phyloP scores from a whole-genome alignment of 2,113 vertebrate species.

The Mionectes macconnelli region DNA sequence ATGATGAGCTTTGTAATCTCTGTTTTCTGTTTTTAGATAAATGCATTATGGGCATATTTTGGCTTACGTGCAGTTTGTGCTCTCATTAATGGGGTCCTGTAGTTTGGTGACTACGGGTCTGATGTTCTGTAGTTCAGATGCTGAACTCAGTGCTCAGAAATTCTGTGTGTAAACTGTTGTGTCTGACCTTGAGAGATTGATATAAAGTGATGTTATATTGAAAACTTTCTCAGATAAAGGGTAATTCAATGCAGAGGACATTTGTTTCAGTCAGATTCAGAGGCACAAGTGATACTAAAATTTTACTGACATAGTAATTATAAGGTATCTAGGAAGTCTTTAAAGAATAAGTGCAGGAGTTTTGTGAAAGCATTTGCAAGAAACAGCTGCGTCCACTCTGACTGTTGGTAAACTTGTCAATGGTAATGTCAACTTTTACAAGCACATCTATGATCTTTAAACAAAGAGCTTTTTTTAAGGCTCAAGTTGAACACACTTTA shows the following conservation, averaged over 20 bases:
- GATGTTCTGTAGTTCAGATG: not conserved
- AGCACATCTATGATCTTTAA: not conserved
- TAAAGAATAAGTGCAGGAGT: not conserved
- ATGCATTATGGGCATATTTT: not conserved
- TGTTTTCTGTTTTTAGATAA: not conserved
- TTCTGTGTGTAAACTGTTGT: not conserved
- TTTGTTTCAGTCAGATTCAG: not conserved
- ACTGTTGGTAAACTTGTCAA: not conserved
- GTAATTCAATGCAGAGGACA: not conserved
- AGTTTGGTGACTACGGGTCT: not conserved
- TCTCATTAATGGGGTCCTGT: not conserved
- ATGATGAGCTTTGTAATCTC: not conserved
- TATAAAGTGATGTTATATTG: not conserved
- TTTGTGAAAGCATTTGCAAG: not conserved
- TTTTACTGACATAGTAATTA: not conserved
- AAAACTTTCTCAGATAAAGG: not conserved
- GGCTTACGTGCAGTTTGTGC: not conserved
- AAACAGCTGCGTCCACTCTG: not conserved
- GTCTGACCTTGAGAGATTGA: not conserved
- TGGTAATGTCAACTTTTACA: not conserved
- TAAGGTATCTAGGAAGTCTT: not conserved
- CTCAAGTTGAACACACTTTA: not conserved
- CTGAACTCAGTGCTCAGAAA: not conserved
- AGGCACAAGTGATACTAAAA: not conserved
- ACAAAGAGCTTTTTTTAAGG: not conserved